phyloP scores from a whole-genome alignment of 1,140 invertebrate genomes.

The Heterodera schachtii region DNA sequence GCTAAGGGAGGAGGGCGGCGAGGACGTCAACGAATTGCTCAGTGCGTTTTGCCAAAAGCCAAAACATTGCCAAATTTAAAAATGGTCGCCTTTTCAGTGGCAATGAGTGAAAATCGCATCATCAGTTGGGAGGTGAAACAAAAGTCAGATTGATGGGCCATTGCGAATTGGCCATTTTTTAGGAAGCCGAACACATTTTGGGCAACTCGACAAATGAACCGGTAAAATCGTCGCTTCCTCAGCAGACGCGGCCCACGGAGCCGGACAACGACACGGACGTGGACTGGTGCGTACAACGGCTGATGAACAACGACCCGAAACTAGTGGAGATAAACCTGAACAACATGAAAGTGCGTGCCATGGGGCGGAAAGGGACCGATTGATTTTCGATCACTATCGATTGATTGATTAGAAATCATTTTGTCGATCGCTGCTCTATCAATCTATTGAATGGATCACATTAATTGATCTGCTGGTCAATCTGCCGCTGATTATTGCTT shows the following conservation, averaged over 20 bases:
- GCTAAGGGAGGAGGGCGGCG: slow-evolving; percentile 45
- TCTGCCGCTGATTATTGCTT: background rate
- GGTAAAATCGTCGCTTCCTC: slow-evolving; percentile 58
- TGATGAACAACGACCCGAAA: slow-evolving; percentile 68
- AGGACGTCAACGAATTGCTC: slow-evolving; percentile 50
- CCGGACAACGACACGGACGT: slow-evolving; percentile 70
- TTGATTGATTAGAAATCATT: too few relatives aligned
- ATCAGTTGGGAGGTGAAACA: slow-evolving; percentile 41
- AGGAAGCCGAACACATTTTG: slow-evolving; percentile 63
- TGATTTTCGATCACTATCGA: background rate
- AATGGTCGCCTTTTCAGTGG: slow-evolving; percentile 30
- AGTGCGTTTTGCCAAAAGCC: slow-evolving; percentile 30
- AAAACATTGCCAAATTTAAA: slow-evolving; percentile 27
- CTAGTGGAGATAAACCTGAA: slow-evolving; percentile 64
- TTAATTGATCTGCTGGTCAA: slow-evolving; percentile 23
- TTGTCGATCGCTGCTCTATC: too few relatives aligned
- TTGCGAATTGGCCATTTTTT: background rate
- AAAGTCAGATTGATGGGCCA: slow-evolving; percentile 15
- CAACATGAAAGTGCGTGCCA: slow-evolving; percentile 64
- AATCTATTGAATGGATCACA: background rate
- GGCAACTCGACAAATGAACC: slow-evolving; percentile 52
- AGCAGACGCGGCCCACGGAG: slow-evolving; percentile 65
- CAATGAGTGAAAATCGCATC: slow-evolving; percentile 45
- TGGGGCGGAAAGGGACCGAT: background rate
- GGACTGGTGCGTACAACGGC: slow-evolving; percentile 66